These are phyloP conservation scores for Dinomys branickii DNA, from an alignment of 2,113 vertebrate species.

Conservation along the genomic window DNA sequence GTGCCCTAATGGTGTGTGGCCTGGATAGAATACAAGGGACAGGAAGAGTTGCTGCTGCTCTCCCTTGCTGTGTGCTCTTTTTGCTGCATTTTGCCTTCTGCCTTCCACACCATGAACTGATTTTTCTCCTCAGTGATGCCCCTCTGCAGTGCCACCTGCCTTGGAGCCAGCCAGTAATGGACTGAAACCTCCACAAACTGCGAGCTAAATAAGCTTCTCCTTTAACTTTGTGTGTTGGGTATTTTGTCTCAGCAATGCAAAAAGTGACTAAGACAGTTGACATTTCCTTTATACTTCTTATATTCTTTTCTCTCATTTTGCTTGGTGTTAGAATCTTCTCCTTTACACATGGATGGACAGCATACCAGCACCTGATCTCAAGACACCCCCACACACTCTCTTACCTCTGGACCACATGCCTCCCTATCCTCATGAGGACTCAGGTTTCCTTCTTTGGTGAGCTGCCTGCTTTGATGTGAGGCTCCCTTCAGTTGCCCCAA, in stretches of 20 bases:
- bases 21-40: background rate
- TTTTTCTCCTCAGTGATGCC: background rate
- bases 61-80: background rate
- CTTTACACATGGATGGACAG: rapidly evolving
- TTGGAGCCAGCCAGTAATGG: background rate
- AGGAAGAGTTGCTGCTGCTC: background rate
- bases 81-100: background rate
- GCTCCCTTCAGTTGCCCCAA: background rate
- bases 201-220: background rate
- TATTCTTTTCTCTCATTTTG: background rate
- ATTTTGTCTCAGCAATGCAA: background rate
- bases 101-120: background rate
- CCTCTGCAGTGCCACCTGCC: background rate
- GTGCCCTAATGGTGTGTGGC: background rate
- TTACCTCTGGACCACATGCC: rapidly evolving
- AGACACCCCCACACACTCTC: rapidly evolving
- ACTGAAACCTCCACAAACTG: background rate
- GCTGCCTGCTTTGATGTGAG: too few species aligned
- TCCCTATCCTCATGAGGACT: rapidly evolving
- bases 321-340: background rate
- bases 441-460: too few species aligned
- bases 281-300: background rate
- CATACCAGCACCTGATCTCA: background rate
- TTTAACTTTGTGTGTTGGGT: too few species aligned
- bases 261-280: background rate